Evolutionary conservation across 37 sponge, comb jelly and placozoan species (phyloP).

Genomic region (Oopsacas minuta): DNA sequence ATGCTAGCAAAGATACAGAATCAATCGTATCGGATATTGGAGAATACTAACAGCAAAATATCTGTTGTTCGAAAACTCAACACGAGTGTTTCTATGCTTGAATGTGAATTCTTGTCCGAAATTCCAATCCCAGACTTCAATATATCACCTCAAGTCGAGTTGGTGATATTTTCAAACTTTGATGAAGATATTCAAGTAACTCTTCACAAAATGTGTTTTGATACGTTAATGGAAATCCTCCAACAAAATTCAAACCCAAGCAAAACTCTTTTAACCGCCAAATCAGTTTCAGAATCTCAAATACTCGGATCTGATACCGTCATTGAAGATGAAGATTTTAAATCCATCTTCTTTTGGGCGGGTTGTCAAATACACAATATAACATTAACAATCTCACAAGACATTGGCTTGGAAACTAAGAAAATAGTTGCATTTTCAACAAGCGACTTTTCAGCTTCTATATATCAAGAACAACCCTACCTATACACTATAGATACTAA

Average conservation of each 20-base stretch:
- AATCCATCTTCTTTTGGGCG: not conserved
- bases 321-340: not conserved
- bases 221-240: not conserved
- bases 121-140: not conserved
- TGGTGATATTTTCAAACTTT: not conserved
- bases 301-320: not conserved
- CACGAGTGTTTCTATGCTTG: not conserved
- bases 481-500: not conserved
- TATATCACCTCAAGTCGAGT: not conserved
- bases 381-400: not conserved
- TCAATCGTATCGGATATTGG: not conserved
- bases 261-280: not conserved
- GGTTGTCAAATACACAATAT: not conserved
- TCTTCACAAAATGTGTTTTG: constrained; percentile 6
- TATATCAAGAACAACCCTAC: not conserved
- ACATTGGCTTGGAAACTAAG: not conserved
- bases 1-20: constrained; percentile 4
- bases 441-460: not conserved
- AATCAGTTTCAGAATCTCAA: not conserved
- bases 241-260: not conserved
- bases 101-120: not conserved
- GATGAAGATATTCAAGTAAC: not conserved
- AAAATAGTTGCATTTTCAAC: constrained; percentile 12
- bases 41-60: not conserved
- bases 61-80: not conserved